These are phyloP conservation scores for Halocynthia roretzi DNA, from an alignment of 23 tunicate genomes.

Conservation along the genomic window DNA sequence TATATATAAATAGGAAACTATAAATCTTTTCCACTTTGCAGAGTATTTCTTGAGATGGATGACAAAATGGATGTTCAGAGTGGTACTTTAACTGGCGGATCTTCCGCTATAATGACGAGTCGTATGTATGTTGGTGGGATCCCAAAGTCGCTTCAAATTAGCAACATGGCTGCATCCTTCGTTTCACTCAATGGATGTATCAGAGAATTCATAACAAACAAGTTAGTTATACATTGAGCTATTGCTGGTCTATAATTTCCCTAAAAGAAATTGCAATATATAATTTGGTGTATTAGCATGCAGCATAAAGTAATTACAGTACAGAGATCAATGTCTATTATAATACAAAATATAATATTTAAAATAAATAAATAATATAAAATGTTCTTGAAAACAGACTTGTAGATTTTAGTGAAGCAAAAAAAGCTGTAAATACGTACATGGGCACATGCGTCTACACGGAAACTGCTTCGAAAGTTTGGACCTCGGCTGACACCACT, in stretches of 20 bases:
- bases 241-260: not conserved
- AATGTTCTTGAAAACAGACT: slow-evolving; percentile 17
- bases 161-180: slow-evolving; percentile 5
- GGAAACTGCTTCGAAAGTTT: slow-evolving; percentile 1
- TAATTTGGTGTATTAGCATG: too few species aligned
- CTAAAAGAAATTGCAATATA: too few species aligned
- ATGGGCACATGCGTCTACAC: slow-evolving; percentile 72
- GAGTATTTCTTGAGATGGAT: slow-evolving; percentile 44
- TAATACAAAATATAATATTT: not conserved
- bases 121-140: slow-evolving; percentile 75
- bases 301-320: too few species aligned
- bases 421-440: slow-evolving; percentile 33
- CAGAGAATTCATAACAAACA: slow-evolving; percentile 30
- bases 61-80: slow-evolving; percentile 27
- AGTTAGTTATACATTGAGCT: slow-evolving; percentile 28
- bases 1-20: too few species aligned
- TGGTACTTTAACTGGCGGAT: slow-evolving; percentile 20
- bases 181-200: slow-evolving; percentile 75
- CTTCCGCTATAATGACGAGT: not conserved
- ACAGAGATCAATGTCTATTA: too few species aligned
- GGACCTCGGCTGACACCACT: slow-evolving; percentile 13
- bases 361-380: not conserved
- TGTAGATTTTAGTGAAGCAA: slow-evolving; percentile 44
- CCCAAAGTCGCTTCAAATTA: slow-evolving; percentile 30
- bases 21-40: slow-evolving; percentile 8